Base-by-base conservation (phyloP, 1,140 invertebrate genomes). In the Doryteuthis pealeii region DNA sequence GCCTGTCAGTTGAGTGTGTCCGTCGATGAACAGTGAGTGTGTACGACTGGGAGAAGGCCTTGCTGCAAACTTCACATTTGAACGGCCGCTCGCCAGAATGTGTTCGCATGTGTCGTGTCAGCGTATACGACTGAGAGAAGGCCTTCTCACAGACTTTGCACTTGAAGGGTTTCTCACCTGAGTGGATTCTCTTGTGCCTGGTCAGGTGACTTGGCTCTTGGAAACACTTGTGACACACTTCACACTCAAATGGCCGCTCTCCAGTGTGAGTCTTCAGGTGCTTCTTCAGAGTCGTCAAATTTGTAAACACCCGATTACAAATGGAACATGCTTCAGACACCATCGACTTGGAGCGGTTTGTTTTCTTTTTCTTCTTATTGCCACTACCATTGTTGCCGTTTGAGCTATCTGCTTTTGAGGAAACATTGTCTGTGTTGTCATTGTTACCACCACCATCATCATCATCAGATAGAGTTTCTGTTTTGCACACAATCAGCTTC, bases 201-300 rank as follows among this genome's bases (percentile, higher is more conserved):
- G 96, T 98, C 66, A 98, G 87, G 87, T 98, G 98, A 0, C 96
- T 96, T 18, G 94, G 97, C 6, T 96, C 90, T 0, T 96, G 96
- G 85, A 99, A 99, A 0, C n/a, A 35, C 45, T 98, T 87, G 69
- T 78, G 81, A 76, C 87, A 88, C 14, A 80, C 74, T 28, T 79
- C 68, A 77, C 87, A 88, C 26, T 83, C 80, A 76, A 84, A 89
- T 1, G 87, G 87, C 76, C 88, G 88, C 69, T 86, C 87, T 31
- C 85, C 88, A 28, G 86, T 88, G 73, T 88, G 87, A 4, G 92
- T 92, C 85, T 93, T 92, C 78, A 93, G 88, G 90, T 83, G 93
- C 91, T 90, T 94, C 92, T 86, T 95, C 95, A 85, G 95, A 62
- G 54, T 62, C 26, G 54, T 62, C 54, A 62, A 28, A 8, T 62